A percentile compares a stretch with the other conserved stretches of the same genome.
Evolutionary conservation across 2,113 vertebrate species (phyloP).

Genomic region (Otolemur garnettii): DNA sequence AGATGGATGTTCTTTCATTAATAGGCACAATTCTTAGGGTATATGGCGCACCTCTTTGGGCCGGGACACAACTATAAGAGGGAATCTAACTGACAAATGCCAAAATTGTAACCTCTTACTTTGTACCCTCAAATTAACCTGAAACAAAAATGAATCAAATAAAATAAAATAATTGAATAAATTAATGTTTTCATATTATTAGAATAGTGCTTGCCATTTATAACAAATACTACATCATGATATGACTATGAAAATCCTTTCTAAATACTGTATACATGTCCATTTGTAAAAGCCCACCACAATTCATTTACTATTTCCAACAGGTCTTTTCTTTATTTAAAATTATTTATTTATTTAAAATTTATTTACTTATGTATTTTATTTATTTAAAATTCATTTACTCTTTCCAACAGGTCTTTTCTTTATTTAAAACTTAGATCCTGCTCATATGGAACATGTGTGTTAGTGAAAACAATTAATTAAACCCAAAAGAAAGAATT

Average conservation of each 20-base stretch:
- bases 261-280: not conserved
- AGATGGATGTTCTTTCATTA: too few relatives aligned
- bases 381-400: not conserved
- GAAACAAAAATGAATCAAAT: too few relatives aligned
- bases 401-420: not conserved
- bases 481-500: not conserved
- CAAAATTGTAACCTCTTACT: too few relatives aligned
- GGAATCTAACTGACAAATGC: too few relatives aligned
- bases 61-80: too few relatives aligned
- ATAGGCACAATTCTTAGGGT: too few relatives aligned
- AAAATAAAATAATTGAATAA: too few relatives aligned
- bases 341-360: not conserved
- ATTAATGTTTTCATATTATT: not conserved
- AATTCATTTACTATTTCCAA: not conserved
- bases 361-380: not conserved
- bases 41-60: too few relatives aligned
- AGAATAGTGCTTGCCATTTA: not conserved
- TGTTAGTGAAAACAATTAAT: not conserved
- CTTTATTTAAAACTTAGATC: not conserved
- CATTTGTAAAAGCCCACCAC: not conserved
- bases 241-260: not conserved
- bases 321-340: not conserved
- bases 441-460: not conserved
- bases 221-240: not conserved
- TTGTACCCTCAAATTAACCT: too few relatives aligned